These are phyloP conservation scores for Macroramphosus scolopax DNA, from an alignment of 2,797 vertebrate species.

Conservation along the genomic window DNA sequence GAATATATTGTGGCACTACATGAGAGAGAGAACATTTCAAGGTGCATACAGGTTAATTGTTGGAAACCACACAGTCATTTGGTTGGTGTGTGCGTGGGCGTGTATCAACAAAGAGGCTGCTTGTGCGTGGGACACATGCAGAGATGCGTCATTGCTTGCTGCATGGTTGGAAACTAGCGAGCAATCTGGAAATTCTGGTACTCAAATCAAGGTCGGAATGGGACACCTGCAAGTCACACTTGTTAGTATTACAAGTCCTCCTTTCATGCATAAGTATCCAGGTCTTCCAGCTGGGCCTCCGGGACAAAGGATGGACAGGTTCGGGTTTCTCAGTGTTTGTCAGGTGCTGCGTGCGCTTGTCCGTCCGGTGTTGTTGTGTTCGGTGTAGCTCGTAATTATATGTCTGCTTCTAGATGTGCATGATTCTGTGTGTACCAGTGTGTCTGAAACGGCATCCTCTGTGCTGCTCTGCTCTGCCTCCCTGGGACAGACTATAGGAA, in stretches of 20 bases:
- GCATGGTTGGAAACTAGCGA: conserved; percentile 29
- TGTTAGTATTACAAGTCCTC: conserved; percentile 44
- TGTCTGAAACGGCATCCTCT: conserved; percentile 49
- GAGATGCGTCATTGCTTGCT: conserved; percentile 27
- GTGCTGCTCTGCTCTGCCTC: conserved; percentile 36
- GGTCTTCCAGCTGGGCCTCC: conserved; percentile 22
- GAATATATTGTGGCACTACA: conserved; percentile 31
- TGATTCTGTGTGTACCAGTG: conserved; percentile 60
- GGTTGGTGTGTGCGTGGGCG: conserved; percentile 13
- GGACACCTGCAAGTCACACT: conserved; percentile 25
- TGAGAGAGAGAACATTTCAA: conserved; percentile 36
- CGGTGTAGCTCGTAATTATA: conserved; percentile 37
- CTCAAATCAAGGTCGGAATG: conserved; percentile 73
- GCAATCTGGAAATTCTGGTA: conserved; percentile 34
- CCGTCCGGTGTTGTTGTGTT: conserved; percentile 32
- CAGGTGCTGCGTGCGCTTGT: conserved; percentile 39
- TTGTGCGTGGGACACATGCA: conserved; percentile 57
- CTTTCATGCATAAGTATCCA: conserved; percentile 75
- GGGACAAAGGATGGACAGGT: conserved; percentile 13
- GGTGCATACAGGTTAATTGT: conserved; percentile 46
- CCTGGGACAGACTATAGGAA: conserved; percentile 83
- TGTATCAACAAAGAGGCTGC: conserved; percentile 21
- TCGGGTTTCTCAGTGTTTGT: conserved; percentile 21
- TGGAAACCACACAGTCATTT: conserved; percentile 26
- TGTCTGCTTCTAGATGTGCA: conserved; percentile 57